Evolutionary conservation across 2,888 invertebrate genomes (phyloP).

Genomic region (Heliconius charithonia): DNA sequence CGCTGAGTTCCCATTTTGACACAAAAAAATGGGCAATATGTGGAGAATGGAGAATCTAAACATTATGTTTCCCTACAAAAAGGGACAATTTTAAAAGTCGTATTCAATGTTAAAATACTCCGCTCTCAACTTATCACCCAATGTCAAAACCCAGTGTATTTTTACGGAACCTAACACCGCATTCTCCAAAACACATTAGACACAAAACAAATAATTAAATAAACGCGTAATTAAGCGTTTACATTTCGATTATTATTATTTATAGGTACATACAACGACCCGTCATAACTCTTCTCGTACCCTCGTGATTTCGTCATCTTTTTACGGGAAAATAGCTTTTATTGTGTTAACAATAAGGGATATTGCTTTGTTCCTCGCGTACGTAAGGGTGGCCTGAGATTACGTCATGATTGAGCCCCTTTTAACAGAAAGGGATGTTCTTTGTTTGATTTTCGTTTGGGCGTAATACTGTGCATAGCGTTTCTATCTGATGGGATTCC

Average conservation of each 20-base stretch:
- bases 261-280: conserved; percentile 9
- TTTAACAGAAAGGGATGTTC: conserved; percentile 56
- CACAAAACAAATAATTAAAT: conserved; percentile 15
- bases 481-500: not conserved
- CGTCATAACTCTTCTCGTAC: conserved; percentile 33
- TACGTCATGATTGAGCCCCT: conserved; percentile 76
- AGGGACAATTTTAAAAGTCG: too few species aligned
- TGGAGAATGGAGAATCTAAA: too few species aligned
- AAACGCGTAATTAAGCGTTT: conserved; percentile 22
- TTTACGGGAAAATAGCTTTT: conserved; percentile 35
- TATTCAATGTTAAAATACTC: not conserved
- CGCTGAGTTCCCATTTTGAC: too few species aligned
- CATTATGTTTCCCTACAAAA: too few species aligned
- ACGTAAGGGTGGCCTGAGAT: conserved; percentile 63
- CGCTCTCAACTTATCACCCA: too few species aligned
- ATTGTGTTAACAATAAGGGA: conserved; percentile 45
- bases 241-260: conserved; percentile 32
- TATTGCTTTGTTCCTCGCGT: conserved; percentile 45
- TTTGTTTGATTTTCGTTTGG: conserved; percentile 58
- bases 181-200: not conserved
- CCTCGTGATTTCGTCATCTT: conserved; percentile 61
- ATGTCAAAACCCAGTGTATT: too few species aligned
- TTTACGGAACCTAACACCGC: not conserved
- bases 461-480: not conserved
- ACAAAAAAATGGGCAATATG: too few species aligned